Evolutionary conservation across 2,113 vertebrate species (phyloP), one percentile per base, ranked within the genome.

Genomic region (Oreochromis niloticus): DNA sequence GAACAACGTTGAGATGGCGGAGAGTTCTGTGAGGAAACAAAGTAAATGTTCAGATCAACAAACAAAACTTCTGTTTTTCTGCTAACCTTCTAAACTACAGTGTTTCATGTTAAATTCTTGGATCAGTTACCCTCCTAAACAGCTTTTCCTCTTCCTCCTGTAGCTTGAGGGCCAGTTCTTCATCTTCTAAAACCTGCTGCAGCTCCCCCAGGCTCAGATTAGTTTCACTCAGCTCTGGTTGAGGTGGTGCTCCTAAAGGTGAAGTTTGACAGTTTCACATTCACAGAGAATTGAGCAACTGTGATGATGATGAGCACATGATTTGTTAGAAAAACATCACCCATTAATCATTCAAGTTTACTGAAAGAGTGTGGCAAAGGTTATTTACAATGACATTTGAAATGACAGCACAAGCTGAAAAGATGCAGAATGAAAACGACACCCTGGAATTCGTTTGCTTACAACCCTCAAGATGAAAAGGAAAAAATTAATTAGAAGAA

Each of bases 111-210:
- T 14, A n/a, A 61, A 39, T 7, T 7, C 19, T 9, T 16, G 4
- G 4, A 16, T 57, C 12, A 7, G 54, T 68, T 80, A 95, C 96
- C 87, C 85, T 88, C 59, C 89, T 89, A n/a, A 87, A 27, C 27
- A 89, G 59, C n/a, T 50, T 89, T 34, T 94, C 90, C 54, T 96
- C 94, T 54, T 97, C 96, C 41, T 94, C 92, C 75, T 97, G 96
- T 48, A 96, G 89, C 71, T 85, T 91, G 6, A 88, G 88, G 36
- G 96, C 96, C 34, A 96, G 61, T 30, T 96, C 96, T 73, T 97
- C 96, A 79, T 97, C 96, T 84, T 83, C 54, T 8, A 95, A 87
- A n/a, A 97, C 96, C 86, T 97, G 96, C 54, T 94, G 89, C 84
- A 96, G 90, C 24, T 92, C 90, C 6, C 92, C 91, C 71, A 96